These are phyloP conservation scores for Cabera pusaria DNA, from an alignment of 2,888 invertebrate genomes.

Conservation along the genomic window DNA sequence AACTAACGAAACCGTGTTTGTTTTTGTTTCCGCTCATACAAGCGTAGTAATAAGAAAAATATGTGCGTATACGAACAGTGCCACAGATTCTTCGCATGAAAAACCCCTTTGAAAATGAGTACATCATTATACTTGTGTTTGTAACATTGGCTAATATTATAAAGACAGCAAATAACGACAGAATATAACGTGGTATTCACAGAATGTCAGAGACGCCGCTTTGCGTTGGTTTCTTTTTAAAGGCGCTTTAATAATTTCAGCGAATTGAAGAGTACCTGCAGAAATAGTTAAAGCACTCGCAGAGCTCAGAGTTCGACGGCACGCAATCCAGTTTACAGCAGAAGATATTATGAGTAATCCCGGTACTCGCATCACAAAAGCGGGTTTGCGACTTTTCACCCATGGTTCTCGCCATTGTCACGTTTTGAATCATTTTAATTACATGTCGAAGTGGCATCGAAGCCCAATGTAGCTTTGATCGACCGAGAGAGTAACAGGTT, in stretches of 20 bases:
- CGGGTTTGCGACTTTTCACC: conserved; percentile 4
- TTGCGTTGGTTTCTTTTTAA: too few relatives aligned
- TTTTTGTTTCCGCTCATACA: conserved; percentile 1
- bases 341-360: conserved; percentile 6
- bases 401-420: conserved; percentile 9
- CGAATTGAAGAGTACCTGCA: neutral
- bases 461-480: conserved; percentile 20
- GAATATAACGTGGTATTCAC: too few relatives aligned
- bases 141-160: too few relatives aligned
- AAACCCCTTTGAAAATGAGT: too few relatives aligned
- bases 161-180: too few relatives aligned
- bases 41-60: conserved; percentile 11
- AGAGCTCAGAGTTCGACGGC: conserved; percentile 10
- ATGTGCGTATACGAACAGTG: too few relatives aligned
- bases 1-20: conserved; percentile 4
- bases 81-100: neutral
- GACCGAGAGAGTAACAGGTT: conserved; percentile 45
- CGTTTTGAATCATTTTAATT: too few relatives aligned
- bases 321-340: conserved; percentile 11
- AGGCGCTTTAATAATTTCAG: neutral
- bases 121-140: too few relatives aligned
- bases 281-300: conserved; percentile 3
- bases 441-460: too few relatives aligned
- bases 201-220: too few relatives aligned
- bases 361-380: neutral